Base-by-base conservation (phyloP, 2,113 vertebrate species). In the Pangasianodon gigas region DNA sequence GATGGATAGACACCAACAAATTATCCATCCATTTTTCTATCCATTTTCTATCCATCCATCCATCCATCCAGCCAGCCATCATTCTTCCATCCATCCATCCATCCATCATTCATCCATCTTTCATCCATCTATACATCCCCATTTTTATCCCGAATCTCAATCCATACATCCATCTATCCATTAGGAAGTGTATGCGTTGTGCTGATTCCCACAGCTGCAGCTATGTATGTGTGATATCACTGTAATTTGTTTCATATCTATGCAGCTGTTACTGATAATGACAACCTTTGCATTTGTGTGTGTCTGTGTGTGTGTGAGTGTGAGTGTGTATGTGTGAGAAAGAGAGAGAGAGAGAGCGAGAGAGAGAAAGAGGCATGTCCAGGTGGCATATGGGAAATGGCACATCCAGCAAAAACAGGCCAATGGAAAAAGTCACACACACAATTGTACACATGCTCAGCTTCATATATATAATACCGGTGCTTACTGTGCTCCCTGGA, bases 221-320 rank as follows among this genome's bases (percentile, higher is more conserved):
- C 46, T 80, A 14, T 80, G 11, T 29, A 54, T 62, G 56, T 41
- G 24, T 79, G 29, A 85, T 85, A 69, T 85, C 62, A 32, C 29
- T 21, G 8, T 62, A 58, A 46, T 32, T 85, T 67, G 16, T 37
- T 65, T 60, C 32, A 85, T 67, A 85, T 29, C 60, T 48, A 16
- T 85, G 16, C 62, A 86, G 84, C 62, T 69, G 84, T 69, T 52
- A 51, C 26, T 86, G 46, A 86, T 86, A 86, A 51, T 69, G 11
- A 46, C 44, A 48, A 85, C 41, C 44, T 67, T 26, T 85, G 83
- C 14, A 7, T 60, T 18, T 44, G 32, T 84, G 19, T 84, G 79
- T 54, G 74, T 24, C 2, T 67, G 11, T 67, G 65, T 32, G 67
- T 29, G 62, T 29, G 62, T 29, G 26, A 37, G 37, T 37, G 37